Evolutionary conservation across 2,888 invertebrate species (phyloP).

Genomic region (Volucella zonaria): DNA sequence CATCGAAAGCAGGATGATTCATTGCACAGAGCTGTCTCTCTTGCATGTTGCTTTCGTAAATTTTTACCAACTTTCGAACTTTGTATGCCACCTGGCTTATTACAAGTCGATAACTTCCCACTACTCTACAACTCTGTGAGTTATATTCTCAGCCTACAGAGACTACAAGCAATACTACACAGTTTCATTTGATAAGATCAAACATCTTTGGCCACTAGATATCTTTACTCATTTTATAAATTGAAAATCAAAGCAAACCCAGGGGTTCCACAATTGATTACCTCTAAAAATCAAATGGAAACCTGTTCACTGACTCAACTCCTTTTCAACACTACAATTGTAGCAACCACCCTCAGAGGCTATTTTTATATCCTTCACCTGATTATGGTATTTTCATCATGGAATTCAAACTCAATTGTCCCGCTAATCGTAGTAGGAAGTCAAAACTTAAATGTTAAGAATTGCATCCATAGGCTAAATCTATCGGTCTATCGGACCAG

Average conservation of each 20-base stretch:
- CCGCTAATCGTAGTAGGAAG: conserved; percentile 48
- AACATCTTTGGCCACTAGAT: neutral
- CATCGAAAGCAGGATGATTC: too few species aligned
- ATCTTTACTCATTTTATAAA: conserved; percentile 15
- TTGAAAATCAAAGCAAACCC: conserved; percentile 3
- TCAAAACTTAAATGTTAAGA: conserved; percentile 30
- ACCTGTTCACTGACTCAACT: neutral
- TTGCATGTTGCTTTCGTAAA: too few species aligned
- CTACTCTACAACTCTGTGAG: too few species aligned
- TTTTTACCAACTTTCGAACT: too few species aligned
- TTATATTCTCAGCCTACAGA: neutral
- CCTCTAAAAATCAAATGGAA: neutral
- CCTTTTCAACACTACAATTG: neutral
- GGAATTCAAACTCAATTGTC: neutral
- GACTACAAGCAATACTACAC: neutral
- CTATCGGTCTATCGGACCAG: conserved; percentile 34
- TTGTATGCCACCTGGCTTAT: too few species aligned
- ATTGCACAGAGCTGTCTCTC: too few species aligned
- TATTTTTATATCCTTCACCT: neutral
- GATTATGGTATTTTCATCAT: conserved; percentile 24
- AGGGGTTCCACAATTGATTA: conserved; percentile 24
- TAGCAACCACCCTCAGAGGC: conserved; percentile 15
- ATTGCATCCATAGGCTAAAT: conserved; percentile 52
- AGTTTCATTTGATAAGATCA: neutral
- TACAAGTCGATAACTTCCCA: too few species aligned